phyloP scores from a whole-genome alignment of 2,888 invertebrate species.

The Dichetophora obliterata region DNA sequence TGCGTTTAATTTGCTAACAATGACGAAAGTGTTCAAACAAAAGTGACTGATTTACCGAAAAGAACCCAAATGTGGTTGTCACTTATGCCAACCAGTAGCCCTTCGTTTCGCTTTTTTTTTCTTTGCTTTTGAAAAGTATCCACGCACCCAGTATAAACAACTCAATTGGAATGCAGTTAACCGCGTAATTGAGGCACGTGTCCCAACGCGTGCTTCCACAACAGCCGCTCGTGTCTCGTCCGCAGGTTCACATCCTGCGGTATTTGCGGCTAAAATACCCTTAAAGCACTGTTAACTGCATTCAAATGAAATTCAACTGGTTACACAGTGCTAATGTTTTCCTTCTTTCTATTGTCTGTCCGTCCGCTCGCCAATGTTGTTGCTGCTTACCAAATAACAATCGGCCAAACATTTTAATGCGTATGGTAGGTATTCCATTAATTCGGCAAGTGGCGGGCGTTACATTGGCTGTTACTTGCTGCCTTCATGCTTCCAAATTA shows the following conservation, averaged over 20 bases:
- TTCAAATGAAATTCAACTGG: constrained; percentile 57
- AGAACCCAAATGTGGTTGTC: constrained; percentile 24
- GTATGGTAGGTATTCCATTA: constrained; percentile 51
- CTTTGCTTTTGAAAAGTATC: constrained; percentile 29
- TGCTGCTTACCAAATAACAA: constrained; percentile 19
- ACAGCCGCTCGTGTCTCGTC: constrained; percentile 3
- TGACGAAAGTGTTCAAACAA: constrained; percentile 53
- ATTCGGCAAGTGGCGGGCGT: constrained; percentile 30
- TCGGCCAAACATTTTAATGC: constrained; percentile 36
- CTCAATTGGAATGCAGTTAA: constrained; percentile 69
- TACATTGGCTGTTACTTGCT: neutral
- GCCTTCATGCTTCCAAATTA: constrained; percentile 55
- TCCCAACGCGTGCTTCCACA: constrained; percentile 58
- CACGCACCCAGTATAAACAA: constrained; percentile 63
- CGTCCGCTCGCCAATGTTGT: neutral
- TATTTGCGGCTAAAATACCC: constrained; percentile 58
- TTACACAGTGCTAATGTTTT: constrained; percentile 49
- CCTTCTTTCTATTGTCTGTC: neutral
- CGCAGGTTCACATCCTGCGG: constrained; percentile 45
- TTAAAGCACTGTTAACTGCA: constrained; percentile 42
- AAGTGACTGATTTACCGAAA: constrained; percentile 57
- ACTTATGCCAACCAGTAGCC: constrained; percentile 35
- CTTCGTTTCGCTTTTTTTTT: constrained; percentile 19
- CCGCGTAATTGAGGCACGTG: constrained; percentile 70
- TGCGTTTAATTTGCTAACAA: constrained; percentile 56